phyloP scores from a whole-genome alignment of 2,797 vertebrate genomes.

The Heliangelus exortis region DNA sequence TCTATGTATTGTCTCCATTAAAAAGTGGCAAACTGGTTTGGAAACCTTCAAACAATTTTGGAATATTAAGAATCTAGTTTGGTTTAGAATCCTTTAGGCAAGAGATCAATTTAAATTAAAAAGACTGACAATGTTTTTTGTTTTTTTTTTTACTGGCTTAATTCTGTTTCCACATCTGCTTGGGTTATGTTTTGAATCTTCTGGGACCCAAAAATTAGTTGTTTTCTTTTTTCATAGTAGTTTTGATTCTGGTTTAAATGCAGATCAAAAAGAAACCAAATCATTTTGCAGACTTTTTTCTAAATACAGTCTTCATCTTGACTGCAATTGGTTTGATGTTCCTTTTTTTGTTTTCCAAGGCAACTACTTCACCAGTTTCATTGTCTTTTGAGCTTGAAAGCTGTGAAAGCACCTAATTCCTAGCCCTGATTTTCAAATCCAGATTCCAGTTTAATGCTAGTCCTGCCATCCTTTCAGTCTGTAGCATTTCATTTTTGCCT shows the following conservation, averaged over 20 bases:
- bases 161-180: constrained; percentile 35
- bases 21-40: background rate
- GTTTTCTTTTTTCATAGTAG: background rate
- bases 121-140: background rate
- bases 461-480: background rate
- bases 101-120: background rate
- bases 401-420: background rate
- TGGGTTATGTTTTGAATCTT: constrained; percentile 18
- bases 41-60: background rate
- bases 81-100: constrained; percentile 4
- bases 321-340: background rate
- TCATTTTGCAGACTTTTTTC: background rate
- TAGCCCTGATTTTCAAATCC: background rate
- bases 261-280: background rate
- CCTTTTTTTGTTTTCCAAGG: background rate
- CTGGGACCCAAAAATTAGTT: background rate
- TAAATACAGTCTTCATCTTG: background rate
- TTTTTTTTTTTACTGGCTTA: background rate
- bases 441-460: background rate
- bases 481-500: background rate
- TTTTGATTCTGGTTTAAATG: constrained; percentile 24
- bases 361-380: background rate
- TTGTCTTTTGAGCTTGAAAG: background rate
- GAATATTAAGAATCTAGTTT: background rate
- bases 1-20: background rate